phyloP scores from a whole-genome alignment of 2,113 vertebrate species.

The Dipodomys ordii region DNA sequence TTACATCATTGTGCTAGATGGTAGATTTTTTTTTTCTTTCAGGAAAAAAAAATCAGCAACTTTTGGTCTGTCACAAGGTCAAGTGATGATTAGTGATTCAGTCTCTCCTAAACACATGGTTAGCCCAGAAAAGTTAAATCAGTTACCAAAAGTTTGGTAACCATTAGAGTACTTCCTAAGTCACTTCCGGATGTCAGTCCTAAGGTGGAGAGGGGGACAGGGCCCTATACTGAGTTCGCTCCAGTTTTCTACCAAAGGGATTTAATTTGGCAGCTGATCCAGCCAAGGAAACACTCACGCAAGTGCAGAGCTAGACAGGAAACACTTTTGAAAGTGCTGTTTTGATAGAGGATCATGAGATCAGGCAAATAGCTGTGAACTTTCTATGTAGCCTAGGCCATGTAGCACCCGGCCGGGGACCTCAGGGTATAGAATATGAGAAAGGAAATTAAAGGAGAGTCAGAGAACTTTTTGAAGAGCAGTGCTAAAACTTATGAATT shows the following conservation, averaged over 20 bases:
- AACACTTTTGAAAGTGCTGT: slow-evolving; percentile 89
- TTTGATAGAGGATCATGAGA: slow-evolving; percentile 92
- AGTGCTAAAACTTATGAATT: slow-evolving; percentile 81
- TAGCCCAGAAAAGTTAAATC: slow-evolving; percentile 89
- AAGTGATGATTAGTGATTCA: slow-evolving; percentile 96
- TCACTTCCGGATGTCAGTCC: slow-evolving; percentile 95
- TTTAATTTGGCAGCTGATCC: slow-evolving; percentile 88
- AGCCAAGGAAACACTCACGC: slow-evolving; percentile 86
- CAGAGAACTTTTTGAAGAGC: slow-evolving; percentile 80
- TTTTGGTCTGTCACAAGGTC: slow-evolving; percentile 92
- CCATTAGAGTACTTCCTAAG: slow-evolving; percentile 98
- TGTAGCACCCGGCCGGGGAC: slow-evolving; percentile 85
- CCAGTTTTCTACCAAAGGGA: slow-evolving; percentile 84
- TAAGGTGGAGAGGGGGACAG: slow-evolving; percentile 85
- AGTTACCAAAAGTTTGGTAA: slow-evolving; percentile 97
- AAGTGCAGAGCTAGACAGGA: slow-evolving; percentile 91
- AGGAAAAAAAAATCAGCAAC: slow-evolving; percentile 84
- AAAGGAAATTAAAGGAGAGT: slow-evolving; percentile 95
- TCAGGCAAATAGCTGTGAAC: slow-evolving; percentile 92
- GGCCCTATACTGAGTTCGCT: slow-evolving; percentile 67
- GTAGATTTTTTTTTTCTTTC: slow-evolving; percentile 85
- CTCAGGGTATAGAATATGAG: slow-evolving; percentile 89
- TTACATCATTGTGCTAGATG: slow-evolving; percentile 95
- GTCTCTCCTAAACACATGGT: slow-evolving; percentile 95
- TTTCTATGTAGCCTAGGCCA: slow-evolving; percentile 87